phyloP scores from a whole-genome alignment of 2,888 invertebrate species.

The Pristionchus arcanus region DNA sequence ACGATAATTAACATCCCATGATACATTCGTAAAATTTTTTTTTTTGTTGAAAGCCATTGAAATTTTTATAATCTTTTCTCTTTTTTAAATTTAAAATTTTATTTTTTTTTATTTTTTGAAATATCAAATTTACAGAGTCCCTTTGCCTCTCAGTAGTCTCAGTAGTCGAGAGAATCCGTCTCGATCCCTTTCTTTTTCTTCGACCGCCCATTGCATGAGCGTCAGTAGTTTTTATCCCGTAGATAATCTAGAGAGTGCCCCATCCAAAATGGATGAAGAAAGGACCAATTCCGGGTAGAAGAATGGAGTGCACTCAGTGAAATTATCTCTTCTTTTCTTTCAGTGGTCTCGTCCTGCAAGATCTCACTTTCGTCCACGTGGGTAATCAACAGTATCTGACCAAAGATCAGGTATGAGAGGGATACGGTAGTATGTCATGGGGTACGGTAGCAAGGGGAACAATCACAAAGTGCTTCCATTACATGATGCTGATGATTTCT shows the following conservation, averaged over 20 bases:
- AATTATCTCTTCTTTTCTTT: constrained; percentile 56
- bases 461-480: too few relatives aligned
- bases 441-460: too few relatives aligned
- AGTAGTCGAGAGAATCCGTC: background rate
- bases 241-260: background rate
- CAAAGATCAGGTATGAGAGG: constrained; percentile 58
- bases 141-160: too few relatives aligned
- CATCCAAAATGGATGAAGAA: background rate
- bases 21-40: too few relatives aligned
- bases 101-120: too few relatives aligned
- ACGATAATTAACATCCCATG: too few relatives aligned
- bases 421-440: too few relatives aligned
- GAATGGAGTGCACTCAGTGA: background rate
- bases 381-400: constrained; percentile 93
- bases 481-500: too few relatives aligned
- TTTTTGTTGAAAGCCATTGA: too few relatives aligned
- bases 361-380: constrained; percentile 98
- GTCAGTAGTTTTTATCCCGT: background rate
- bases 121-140: too few relatives aligned
- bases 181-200: background rate
- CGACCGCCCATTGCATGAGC: background rate
- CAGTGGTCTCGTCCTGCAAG: constrained; percentile 97
- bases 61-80: too few relatives aligned
- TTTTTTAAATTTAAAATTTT: too few relatives aligned
- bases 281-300: background rate